These are phyloP conservation scores for Odocoileus hemionus DNA, from an alignment of 2,113 vertebrate species.

Conservation along the genomic window DNA sequence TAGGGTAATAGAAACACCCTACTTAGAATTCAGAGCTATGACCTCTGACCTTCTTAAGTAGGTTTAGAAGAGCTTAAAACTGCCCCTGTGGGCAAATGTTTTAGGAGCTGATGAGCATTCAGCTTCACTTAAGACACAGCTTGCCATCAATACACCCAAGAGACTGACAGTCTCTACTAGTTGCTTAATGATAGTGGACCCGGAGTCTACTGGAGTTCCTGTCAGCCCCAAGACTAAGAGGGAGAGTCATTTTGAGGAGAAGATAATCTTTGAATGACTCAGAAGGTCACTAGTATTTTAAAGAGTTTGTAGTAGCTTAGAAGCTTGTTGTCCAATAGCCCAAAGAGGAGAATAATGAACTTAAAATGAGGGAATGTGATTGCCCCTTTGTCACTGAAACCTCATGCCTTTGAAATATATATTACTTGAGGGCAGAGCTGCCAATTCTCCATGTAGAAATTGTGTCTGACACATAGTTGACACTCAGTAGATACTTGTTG, in stretches of 20 bases:
- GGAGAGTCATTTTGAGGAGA: background rate
- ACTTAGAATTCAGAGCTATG: background rate
- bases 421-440: background rate
- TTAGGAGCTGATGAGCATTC: background rate
- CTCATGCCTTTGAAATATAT: background rate
- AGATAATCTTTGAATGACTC: background rate
- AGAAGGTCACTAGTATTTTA: background rate
- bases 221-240: background rate
- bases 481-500: background rate
- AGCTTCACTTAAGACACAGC: constrained; percentile 15
- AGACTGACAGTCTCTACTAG: constrained; percentile 6
- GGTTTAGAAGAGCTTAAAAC: constrained; percentile 23
- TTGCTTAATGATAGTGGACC: background rate
- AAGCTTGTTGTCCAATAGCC: background rate
- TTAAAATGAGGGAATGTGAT: background rate
- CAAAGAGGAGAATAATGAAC: background rate
- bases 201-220: background rate
- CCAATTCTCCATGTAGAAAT: background rate
- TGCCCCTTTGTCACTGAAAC: background rate
- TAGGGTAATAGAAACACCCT: constrained; percentile 5
- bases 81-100: constrained; percentile 21
- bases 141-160: constrained; percentile 15
- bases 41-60: constrained; percentile 4
- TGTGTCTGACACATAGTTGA: background rate
- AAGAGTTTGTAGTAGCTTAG: background rate